A percentile compares a stretch with the other conserved stretches of the same genome.
Evolutionary conservation across 2,888 invertebrate genomes (phyloP).

Genomic region (Xiphydria camelus): DNA sequence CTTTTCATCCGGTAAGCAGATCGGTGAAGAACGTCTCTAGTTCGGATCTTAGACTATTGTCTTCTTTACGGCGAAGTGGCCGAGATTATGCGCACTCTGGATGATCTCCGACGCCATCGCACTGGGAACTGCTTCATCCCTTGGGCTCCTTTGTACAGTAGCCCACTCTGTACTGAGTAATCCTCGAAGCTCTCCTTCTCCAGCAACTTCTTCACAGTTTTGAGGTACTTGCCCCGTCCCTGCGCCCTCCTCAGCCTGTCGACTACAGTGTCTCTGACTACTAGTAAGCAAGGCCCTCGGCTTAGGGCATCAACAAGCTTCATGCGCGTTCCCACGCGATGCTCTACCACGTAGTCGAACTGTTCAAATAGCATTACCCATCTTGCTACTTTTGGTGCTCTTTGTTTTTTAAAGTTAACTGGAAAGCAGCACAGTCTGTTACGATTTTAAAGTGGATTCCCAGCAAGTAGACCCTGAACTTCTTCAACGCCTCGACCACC

Average conservation of each 20-base stretch:
- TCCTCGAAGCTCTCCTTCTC: not conserved
- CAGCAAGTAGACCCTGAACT: slow-evolving; percentile 21
- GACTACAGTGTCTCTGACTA: not conserved
- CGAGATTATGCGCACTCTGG: not conserved
- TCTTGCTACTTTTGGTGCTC: slow-evolving; percentile 20
- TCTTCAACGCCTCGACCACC: slow-evolving; percentile 15
- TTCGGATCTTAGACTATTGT: no score
- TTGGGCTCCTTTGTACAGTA: not conserved
- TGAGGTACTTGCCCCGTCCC: not conserved
- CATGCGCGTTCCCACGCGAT: slow-evolving; percentile 23
- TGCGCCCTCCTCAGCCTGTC: not conserved
- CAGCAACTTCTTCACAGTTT: not conserved
- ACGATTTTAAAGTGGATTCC: slow-evolving; percentile 24
- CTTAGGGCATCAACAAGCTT: slow-evolving; percentile 23
- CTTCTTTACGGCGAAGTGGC: slow-evolving; percentile 10
- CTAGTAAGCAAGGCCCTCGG: slow-evolving; percentile 6
- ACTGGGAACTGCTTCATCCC: not conserved
- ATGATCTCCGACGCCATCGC: not conserved
- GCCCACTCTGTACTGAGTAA: not conserved
- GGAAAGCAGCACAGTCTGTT: slow-evolving; percentile 25
- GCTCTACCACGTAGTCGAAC: slow-evolving; percentile 22
- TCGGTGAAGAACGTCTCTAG: no score
- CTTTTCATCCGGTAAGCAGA: no score
- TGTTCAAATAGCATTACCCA: slow-evolving; percentile 27
- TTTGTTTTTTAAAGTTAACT: slow-evolving; percentile 16